Evolutionary conservation across 53 echinoderm and acorn worm genomes (phyloP).

Genomic region (Arbacia lixula): DNA sequence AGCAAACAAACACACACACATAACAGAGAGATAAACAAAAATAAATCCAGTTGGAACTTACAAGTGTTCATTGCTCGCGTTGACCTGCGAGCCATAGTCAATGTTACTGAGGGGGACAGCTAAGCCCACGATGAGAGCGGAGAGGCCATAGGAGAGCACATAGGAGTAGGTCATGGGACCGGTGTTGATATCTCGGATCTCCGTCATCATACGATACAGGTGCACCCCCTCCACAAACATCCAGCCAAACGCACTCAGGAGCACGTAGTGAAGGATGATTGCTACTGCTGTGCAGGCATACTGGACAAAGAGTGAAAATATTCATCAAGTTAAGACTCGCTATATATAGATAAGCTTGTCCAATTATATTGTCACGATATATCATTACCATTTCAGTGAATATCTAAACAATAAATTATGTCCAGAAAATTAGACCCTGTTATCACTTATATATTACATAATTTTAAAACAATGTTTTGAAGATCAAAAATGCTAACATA

Average conservation of each 20-base stretch:
- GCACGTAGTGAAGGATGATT: slow-evolving; percentile 86
- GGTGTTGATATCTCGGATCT: slow-evolving; percentile 94
- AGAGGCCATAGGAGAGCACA: slow-evolving; percentile 85
- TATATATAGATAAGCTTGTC: too few species aligned
- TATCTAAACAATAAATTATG: too few species aligned
- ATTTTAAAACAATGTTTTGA: too few species aligned
- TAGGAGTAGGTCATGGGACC: slow-evolving; percentile 99
- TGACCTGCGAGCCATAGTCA: slow-evolving; percentile 82
- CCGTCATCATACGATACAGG: slow-evolving; percentile 99
- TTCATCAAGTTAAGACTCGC: too few species aligned
- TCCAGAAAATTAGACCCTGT: too few species aligned
- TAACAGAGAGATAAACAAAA: too few species aligned
- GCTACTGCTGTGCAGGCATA: slow-evolving; percentile 93
- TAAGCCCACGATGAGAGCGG: slow-evolving; percentile 89
- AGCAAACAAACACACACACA: background rate
- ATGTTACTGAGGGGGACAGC: slow-evolving; percentile 94
- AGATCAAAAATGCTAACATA: too few species aligned
- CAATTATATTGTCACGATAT: too few species aligned
- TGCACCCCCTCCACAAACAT: slow-evolving; percentile 98
- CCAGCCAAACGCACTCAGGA: slow-evolving; percentile 94
- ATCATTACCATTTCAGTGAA: too few species aligned
- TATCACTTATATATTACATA: too few species aligned
- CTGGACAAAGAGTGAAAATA: too few species aligned
- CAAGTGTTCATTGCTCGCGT: slow-evolving; percentile 87
- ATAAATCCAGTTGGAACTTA: too few species aligned